Conservation (phyloP, 2,888 invertebrate genomes). For the Zelleria hepariella region DNA sequence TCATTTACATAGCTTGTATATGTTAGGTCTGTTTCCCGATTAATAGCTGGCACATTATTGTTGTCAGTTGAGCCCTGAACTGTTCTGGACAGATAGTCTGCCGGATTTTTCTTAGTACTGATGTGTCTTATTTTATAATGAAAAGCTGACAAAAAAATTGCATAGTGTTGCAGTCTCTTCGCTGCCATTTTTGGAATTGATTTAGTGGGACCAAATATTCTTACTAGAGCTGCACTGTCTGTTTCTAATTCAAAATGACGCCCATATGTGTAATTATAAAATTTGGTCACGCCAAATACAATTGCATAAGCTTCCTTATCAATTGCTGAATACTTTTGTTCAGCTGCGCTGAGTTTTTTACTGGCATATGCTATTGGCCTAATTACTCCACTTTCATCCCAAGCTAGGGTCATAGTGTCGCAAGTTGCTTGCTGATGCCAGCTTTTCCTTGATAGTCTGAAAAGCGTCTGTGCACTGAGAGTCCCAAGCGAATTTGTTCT, state of each 20-base stretch:
- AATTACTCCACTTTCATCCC: not conserved
- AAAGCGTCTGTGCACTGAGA: slow-evolving; percentile 6
- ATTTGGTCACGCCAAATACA: not conserved
- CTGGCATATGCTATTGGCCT: not conserved
- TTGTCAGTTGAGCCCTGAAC: no score
- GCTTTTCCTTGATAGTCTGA: slow-evolving; percentile 4
- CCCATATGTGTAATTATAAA: no score
- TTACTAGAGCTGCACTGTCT: not conserved
- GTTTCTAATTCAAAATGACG: not conserved
- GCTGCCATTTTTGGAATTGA: not conserved
- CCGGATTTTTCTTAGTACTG: no score
- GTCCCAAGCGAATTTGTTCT: slow-evolving; percentile 6
- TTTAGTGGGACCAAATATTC: not conserved
- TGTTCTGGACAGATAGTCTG: no score
- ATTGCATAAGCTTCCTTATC: not conserved
- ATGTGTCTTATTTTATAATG: no score
- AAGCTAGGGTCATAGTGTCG: not conserved
- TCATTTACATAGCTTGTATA: no score
- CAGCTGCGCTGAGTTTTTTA: slow-evolving; percentile 2
- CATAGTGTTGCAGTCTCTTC: no score
- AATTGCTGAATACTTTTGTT: slow-evolving; percentile 3
- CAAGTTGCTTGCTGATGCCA: not conserved
- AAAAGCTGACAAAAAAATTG: no score
- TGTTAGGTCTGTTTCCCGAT: no score
- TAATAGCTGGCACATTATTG: no score